Conservation (phyloP, 2,113 vertebrate genomes). For the Lycaon pictus region DNA sequence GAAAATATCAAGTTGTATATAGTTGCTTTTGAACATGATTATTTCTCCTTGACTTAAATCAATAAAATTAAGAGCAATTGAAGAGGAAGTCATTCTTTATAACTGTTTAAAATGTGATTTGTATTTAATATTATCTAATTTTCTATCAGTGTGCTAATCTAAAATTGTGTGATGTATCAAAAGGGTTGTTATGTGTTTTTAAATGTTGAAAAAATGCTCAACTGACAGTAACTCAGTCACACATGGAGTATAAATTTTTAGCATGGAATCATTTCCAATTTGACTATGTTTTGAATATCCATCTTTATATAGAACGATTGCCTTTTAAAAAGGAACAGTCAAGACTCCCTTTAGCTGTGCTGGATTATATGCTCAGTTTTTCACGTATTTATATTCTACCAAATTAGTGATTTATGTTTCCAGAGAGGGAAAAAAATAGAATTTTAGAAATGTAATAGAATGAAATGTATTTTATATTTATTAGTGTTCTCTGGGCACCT, state of each 20-base stretch:
- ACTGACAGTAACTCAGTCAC: not conserved
- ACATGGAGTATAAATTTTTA: not conserved
- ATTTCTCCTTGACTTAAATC: not conserved
- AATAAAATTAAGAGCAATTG: not conserved
- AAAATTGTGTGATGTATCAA: not conserved
- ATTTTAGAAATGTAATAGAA: not conserved
- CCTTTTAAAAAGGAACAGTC: not conserved
- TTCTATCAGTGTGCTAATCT: not conserved
- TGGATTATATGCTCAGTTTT: not conserved
- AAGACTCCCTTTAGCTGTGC: not conserved
- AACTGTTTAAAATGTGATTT: not conserved
- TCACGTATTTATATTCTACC: not conserved
- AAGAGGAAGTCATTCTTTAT: not conserved
- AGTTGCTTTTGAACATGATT: not conserved
- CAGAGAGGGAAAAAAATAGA: not conserved
- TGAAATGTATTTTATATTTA: constrained; percentile 42
- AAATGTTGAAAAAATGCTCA: not conserved
- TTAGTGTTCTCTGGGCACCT: not conserved
- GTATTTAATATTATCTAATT: not conserved
- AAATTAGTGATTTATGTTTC: not conserved
- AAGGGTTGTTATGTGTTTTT: not conserved
- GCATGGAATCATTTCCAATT: not conserved
- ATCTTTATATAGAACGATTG: not conserved
- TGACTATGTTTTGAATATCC: not conserved
- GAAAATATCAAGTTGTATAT: not conserved